Conservation (phyloP, 2,888 invertebrate genomes). For the Clepsis dumicolana region DNA sequence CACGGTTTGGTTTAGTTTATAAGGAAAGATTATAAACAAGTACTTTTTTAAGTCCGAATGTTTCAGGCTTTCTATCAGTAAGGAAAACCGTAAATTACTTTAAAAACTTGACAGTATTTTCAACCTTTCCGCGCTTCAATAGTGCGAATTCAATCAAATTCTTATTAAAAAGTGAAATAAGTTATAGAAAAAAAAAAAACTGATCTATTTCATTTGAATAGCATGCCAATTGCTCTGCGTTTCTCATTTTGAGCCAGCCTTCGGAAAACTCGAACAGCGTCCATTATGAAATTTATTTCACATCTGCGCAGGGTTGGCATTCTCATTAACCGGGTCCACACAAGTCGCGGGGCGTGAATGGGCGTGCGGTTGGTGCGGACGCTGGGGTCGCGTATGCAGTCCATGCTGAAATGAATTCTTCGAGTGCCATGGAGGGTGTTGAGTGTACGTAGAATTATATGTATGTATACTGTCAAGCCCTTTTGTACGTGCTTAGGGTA, state of each 20-base stretch:
- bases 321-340: constrained; percentile 1
- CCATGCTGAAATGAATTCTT: constrained; percentile 31
- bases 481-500: not conserved
- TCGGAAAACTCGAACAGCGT: constrained; percentile 9
- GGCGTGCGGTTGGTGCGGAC: constrained; percentile 16
- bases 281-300: constrained; percentile 37
- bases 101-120: no score
- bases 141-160: no score
- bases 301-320: constrained; percentile 10
- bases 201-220: not conserved
- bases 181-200: not conserved
- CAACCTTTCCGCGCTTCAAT: no score
- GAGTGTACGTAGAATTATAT: no score
- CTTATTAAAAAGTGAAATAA: not conserved
- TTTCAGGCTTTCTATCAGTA: no score
- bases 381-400: constrained; percentile 6
- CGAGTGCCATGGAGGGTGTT: not conserved
- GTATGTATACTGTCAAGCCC: not conserved
- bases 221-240: not conserved
- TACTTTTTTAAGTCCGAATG: no score
- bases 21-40: no score
- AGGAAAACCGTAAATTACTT: no score
- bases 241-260: not conserved
- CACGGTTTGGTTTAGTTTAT: no score
- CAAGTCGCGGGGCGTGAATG: not conserved